phyloP scores from a whole-genome alignment of 2,113 vertebrate species.

The Chrysemys picta region DNA sequence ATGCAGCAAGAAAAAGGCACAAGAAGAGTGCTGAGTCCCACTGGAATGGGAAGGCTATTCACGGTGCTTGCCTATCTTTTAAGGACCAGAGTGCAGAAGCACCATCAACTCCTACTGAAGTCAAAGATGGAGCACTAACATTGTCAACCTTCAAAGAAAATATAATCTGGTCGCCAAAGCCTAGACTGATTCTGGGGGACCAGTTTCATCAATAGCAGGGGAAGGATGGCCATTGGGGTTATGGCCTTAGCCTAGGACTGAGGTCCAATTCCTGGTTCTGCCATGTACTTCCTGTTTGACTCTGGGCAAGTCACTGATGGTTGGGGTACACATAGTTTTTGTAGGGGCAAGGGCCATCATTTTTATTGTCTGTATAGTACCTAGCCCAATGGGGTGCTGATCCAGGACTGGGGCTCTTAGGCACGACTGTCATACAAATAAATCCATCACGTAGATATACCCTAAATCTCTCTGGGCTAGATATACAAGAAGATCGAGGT shows the following conservation, averaged over 20 bases:
- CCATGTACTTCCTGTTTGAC: not conserved
- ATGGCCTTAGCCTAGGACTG: not conserved
- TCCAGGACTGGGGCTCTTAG: not conserved
- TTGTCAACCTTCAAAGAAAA: no score
- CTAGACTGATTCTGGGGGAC: not conserved
- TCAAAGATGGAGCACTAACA: not conserved
- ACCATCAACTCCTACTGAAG: not conserved
- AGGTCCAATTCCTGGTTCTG: not conserved
- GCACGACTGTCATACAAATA: not conserved
- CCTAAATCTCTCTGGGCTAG: not conserved
- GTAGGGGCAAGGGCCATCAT: not conserved
- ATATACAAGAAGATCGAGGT: not conserved
- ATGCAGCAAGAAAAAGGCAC: not conserved
- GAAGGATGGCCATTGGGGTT: not conserved
- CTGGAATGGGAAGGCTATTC: rapidly evolving
- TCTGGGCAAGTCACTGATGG: not conserved
- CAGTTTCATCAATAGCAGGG: not conserved
- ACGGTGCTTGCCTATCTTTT: not conserved
- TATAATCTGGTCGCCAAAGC: not conserved
- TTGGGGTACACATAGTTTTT: not conserved
- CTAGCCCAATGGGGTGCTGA: not conserved
- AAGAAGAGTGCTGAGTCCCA: not conserved
- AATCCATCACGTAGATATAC: not conserved
- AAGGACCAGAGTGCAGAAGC: rapidly evolving
- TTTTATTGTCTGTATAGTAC: not conserved